Percentiles rank a stretch among this genome's conserved stretches.
Evolutionary conservation across 37 sponge, comb jelly and placozoan genomes (phyloP).

Genomic region (Halisarca cf. caerulea): DNA sequence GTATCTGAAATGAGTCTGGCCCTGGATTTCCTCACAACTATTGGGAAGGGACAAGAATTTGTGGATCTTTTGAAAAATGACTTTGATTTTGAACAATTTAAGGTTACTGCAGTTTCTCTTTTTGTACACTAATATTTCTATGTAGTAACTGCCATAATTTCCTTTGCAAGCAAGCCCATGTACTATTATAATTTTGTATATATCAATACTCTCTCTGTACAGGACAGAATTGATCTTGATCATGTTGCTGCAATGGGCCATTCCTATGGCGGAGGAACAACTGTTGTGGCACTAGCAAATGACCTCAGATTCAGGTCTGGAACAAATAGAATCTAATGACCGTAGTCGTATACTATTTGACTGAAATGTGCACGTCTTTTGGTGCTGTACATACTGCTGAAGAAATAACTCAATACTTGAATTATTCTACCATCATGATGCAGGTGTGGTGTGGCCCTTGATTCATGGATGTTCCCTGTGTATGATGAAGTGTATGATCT

Average conservation of each 20-base stretch:
- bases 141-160: too few species aligned
- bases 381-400: too few species aligned
- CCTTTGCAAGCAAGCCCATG: too few species aligned
- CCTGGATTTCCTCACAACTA: slow-evolving; percentile 45
- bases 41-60: slow-evolving; percentile 44
- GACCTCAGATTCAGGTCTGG: slow-evolving; percentile 66
- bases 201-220: not conserved
- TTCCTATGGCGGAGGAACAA: slow-evolving; percentile 75
- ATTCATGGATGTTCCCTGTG: slow-evolving; percentile 73
- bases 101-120: too few species aligned
- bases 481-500: slow-evolving; percentile 42
- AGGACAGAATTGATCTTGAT: slow-evolving; percentile 56
- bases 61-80: too few species aligned
- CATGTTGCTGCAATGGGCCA: slow-evolving; percentile 67
- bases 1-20: slow-evolving; percentile 31
- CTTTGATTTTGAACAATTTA: too few species aligned
- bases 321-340: too few species aligned
- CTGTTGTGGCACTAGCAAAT: slow-evolving; percentile 54
- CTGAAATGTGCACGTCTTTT: too few species aligned
- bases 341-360: too few species aligned
- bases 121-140: too few species aligned
- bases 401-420: too few species aligned
- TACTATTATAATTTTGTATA: too few species aligned
- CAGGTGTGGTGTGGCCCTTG: slow-evolving; percentile 70
- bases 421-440: not conserved